phyloP scores from a whole-genome alignment of 2,797 vertebrate genomes.

The Neosalanx taihuensis region DNA sequence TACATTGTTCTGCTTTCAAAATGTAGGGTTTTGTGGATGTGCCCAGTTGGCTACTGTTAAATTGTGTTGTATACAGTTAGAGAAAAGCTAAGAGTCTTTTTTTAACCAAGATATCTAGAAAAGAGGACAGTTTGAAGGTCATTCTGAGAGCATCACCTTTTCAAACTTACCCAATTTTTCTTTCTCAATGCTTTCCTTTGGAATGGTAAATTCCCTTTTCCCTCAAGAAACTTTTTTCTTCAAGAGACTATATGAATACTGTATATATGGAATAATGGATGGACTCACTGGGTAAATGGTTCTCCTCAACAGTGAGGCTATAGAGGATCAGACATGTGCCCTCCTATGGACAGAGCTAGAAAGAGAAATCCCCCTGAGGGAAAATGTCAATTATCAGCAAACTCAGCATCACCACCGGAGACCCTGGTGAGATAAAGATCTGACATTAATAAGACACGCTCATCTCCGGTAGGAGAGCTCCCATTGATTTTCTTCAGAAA shows the following conservation, averaged over 20 bases:
- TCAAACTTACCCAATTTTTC: slow-evolving; percentile 54
- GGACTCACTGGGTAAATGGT: slow-evolving; percentile 30
- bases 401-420: slow-evolving; percentile 68
- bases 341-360: slow-evolving; percentile 81
- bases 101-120: slow-evolving; percentile 40
- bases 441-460: slow-evolving; percentile 83
- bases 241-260: slow-evolving; percentile 53
- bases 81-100: slow-evolving; percentile 38
- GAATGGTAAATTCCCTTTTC: slow-evolving; percentile 52
- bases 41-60: background rate
- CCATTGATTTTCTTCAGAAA: slow-evolving; percentile 76
- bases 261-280: slow-evolving; percentile 44
- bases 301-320: slow-evolving; percentile 34
- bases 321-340: slow-evolving; percentile 76
- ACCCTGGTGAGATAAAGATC: slow-evolving; percentile 77
- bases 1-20: slow-evolving; percentile 32
- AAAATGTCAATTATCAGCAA: slow-evolving; percentile 83
- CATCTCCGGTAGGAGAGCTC: slow-evolving; percentile 73
- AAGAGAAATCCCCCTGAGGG: slow-evolving; percentile 78
- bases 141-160: slow-evolving; percentile 56
- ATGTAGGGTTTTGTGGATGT: background rate
- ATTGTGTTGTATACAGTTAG: background rate
- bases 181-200: slow-evolving; percentile 52
- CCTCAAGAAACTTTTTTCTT: slow-evolving; percentile 51
- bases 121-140: slow-evolving; percentile 59